Evolutionary conservation across 2,888 invertebrate species (phyloP).

Genomic region (Cyrtodaria siliqua): DNA sequence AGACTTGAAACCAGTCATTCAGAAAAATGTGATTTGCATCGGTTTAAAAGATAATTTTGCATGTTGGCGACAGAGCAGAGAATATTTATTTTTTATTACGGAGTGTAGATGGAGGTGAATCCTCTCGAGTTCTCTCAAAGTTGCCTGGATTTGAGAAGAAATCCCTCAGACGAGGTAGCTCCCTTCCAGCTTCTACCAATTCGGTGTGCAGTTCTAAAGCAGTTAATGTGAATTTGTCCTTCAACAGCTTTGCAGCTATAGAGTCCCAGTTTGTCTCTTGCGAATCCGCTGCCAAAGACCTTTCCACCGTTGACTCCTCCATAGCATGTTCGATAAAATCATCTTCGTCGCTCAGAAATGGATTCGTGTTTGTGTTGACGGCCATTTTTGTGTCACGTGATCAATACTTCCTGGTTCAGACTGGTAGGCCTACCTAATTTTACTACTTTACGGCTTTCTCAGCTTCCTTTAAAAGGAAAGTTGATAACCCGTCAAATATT

Average conservation of each 20-base stretch:
- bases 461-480: no score
- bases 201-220: conserved; percentile 95
- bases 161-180: conserved; percentile 92
- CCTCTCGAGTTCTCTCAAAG: conserved; percentile 89
- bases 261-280: conserved; percentile 77
- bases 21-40: no score
- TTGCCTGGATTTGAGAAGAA: conserved; percentile 96
- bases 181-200: conserved; percentile 92
- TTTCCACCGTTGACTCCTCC: conserved; percentile 38
- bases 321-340: conserved; percentile 67
- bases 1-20: no score
- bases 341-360: conserved; percentile 74
- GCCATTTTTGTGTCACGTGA: conserved; percentile 82
- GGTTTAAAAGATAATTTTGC: no score
- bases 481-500: no score
- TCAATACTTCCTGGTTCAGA: conserved; percentile 41
- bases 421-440: no score
- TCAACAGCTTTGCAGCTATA: conserved; percentile 88
- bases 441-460: no score
- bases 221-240: conserved; percentile 92
- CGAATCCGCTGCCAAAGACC: conserved; percentile 48
- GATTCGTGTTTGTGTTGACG: conserved; percentile 81
- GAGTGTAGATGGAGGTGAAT: conserved; percentile 77
- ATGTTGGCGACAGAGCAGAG: no score
- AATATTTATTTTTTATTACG: conserved; percentile 66